These are phyloP conservation scores for Nerophis ophidion DNA, from an alignment of 2,113 vertebrate species.

Conservation along the genomic window DNA sequence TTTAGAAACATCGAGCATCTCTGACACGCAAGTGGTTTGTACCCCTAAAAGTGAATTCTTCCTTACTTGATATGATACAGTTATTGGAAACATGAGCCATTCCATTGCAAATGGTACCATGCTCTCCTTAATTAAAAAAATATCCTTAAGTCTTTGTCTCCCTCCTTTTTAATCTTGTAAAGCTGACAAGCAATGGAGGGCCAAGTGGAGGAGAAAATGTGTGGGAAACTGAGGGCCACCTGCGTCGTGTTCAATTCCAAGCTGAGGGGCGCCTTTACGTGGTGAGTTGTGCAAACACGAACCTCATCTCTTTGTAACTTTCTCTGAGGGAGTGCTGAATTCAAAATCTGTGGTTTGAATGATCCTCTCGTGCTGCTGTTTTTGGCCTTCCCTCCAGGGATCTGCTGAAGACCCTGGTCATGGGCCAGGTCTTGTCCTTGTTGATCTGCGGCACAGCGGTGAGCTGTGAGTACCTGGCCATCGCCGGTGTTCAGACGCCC, in stretches of 20 bases:
- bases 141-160: constrained; percentile 15
- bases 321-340: neutral
- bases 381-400: constrained; percentile 64
- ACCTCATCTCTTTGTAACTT: neutral
- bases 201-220: constrained; percentile 11
- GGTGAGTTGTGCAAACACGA: constrained; percentile 45
- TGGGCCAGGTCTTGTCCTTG: constrained; percentile 89
- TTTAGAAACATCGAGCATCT: too few relatives aligned
- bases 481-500: constrained; percentile 74
- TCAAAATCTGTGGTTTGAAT: neutral
- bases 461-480: constrained; percentile 83
- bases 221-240: constrained; percentile 31
- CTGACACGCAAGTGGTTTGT: too few relatives aligned
- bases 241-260: constrained; percentile 39
- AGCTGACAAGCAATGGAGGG: constrained; percentile 49
- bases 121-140: neutral
- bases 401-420: constrained; percentile 79
- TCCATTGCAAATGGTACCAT: neutral
- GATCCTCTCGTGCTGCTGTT: neutral
- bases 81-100: neutral
- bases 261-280: constrained; percentile 61
- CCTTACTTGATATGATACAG: neutral
- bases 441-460: constrained; percentile 93
- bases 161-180: constrained; percentile 16
- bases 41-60: neutral